Percentiles rank a stretch among this genome's conserved stretches.
phyloP scores from a whole-genome alignment of 2,797 vertebrate genomes.

The Pristis pectinata region DNA sequence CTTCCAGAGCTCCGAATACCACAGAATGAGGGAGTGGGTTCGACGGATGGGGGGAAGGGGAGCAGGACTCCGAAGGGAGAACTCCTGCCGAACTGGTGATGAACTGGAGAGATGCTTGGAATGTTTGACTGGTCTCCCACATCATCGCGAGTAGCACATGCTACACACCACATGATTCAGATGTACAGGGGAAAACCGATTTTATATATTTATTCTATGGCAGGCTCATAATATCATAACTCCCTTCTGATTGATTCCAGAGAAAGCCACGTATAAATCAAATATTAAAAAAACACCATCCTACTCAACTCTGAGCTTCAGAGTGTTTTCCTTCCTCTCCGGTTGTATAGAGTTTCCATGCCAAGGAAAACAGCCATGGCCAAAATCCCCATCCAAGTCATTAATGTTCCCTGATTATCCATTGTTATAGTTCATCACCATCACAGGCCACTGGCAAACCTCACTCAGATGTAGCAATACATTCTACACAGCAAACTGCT shows the following conservation, averaged over 20 bases:
- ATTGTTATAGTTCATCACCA: not conserved
- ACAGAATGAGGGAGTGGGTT: conserved; percentile 43
- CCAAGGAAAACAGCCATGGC: not conserved
- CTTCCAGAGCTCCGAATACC: conserved; percentile 45
- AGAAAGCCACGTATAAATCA: not conserved
- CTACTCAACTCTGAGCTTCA: not conserved
- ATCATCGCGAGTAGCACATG: conserved; percentile 35
- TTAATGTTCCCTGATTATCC: conserved; percentile 3
- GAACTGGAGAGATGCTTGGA: conserved; percentile 53
- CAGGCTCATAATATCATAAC: not conserved
- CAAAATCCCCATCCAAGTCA: not conserved
- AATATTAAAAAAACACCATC: not conserved
- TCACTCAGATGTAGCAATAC: not conserved
- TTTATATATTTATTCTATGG: not conserved
- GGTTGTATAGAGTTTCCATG: not conserved
- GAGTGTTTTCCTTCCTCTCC: not conserved
- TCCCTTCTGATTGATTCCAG: conserved; percentile 3
- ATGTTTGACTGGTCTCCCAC: conserved; percentile 43
- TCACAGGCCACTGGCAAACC: not conserved
- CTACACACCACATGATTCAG: not conserved
- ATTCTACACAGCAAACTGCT: not conserved
- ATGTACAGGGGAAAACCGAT: not conserved
- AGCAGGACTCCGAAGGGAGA: conserved; percentile 47
- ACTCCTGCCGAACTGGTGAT: conserved; percentile 49
- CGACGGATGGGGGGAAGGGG: not conserved